Evolutionary conservation across 2,113 vertebrate genomes (phyloP), one percentile per base, ranked within the genome.

Genomic region (Lophochroa leadbeateri): DNA sequence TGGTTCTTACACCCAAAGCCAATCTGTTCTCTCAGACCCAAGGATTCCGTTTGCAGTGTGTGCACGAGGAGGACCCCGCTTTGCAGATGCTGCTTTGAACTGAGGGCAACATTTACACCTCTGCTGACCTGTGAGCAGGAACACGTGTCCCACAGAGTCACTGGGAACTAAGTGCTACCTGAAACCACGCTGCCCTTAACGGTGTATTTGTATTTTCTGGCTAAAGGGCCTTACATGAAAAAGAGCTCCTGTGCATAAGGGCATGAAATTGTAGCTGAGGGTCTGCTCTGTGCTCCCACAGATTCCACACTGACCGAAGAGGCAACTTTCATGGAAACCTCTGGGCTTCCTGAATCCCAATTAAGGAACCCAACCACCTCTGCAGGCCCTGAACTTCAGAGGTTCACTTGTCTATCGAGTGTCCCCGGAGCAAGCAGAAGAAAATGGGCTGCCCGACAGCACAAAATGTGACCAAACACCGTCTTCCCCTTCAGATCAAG

Each of bases 181-280:
- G 33, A 61, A 74, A 41, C 69, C 83, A 25, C 23, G 1, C 25
- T 39, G 80, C 72, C 86, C 76, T 29, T 44, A 8, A 63, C 44
- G 49, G 2, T 2, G 29, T 14, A 24, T 8, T 9, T 1, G 0
- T 24, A 3, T 86, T 91, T 64, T 13, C 80, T 12, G 9, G 33
- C 35, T 21, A 53, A 13, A 12, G 69, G 28, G 43, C 43, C 80
- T 41, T 29, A 5, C 49, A 47, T 63, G 49, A 9, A 53, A 49
- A 57, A 57, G 17, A 76, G 7, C 28, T 33, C 4, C 27, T 89
- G 83, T 41, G 80, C 69, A 60, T 0, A 13, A 21, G 47, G 55
- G 46, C 91, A 55, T 72, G 75, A 82, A 90, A 91, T 19, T 13
- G 37, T 46, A 60, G 25, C 83, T 1, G 2, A 37, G n/a, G 17